Percentiles rank a stretch among this genome's conserved stretches.
These are phyloP conservation scores for Limonius californicus DNA, from an alignment of 1,140 invertebrate genomes.

Conservation along the genomic window DNA sequence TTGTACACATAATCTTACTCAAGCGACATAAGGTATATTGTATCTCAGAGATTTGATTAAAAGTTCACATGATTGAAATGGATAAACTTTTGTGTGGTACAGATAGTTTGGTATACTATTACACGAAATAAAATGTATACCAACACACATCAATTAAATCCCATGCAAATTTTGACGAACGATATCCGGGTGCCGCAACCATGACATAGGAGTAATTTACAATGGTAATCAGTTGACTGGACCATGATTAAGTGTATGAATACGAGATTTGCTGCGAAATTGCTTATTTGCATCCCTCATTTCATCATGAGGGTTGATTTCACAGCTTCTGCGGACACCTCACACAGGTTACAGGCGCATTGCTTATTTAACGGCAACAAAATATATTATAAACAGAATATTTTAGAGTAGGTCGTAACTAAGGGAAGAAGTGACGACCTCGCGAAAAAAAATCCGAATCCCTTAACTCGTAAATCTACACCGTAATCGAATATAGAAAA, in stretches of 20 bases:
- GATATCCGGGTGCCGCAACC: slow-evolving; percentile 17
- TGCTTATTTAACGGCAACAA: slow-evolving; percentile 1
- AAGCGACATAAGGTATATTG: too few species aligned
- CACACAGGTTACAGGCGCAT: neutral
- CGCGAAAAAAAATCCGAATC: too few species aligned
- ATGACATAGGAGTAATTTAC: slow-evolving; percentile 41
- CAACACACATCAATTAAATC: neutral
- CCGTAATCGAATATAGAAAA: slow-evolving; percentile 45
- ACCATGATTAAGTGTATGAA: slow-evolving; percentile 48
- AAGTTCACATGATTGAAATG: too few species aligned
- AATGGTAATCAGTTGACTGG: slow-evolving; percentile 46
- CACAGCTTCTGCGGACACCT: slow-evolving; percentile 18
- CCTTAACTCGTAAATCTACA: slow-evolving; percentile 7
- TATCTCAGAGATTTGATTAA: too few species aligned
- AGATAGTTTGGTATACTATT: too few species aligned
- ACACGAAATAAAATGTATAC: neutral
- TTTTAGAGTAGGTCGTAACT: neutral
- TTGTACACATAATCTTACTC: too few species aligned
- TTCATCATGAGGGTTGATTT: slow-evolving; percentile 18
- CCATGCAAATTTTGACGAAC: slow-evolving; percentile 7
- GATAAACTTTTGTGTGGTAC: too few species aligned
- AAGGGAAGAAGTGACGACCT: too few species aligned
- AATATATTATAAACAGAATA: slow-evolving; percentile 1
- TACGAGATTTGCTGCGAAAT: slow-evolving; percentile 43
- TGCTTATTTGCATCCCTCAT: slow-evolving; percentile 41